Evolutionary conservation across 1,140 invertebrate genomes (phyloP), one percentile per base, ranked within the genome.

Genomic region (Aradophagus sp.): DNA sequence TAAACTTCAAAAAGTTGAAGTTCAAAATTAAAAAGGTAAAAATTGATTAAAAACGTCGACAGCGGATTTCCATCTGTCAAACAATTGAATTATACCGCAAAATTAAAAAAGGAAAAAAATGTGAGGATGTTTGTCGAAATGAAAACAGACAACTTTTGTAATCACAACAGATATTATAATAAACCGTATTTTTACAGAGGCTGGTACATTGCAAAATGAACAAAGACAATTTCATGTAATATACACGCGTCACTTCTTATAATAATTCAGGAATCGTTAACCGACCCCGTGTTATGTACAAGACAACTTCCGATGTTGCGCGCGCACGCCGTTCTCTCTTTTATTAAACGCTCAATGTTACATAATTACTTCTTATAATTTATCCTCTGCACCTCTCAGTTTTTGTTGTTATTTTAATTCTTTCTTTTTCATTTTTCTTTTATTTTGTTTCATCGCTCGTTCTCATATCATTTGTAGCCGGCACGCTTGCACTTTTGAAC

Each of bases 111-210:
- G 4, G 20, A 23, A 23, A 8, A 4, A 23, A 23, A 23, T 23
- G 8, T 4, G 20, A 8, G 4, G 20, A 5, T 23, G 20, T 4
- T 4, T 23, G 4, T 4, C 8, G 8, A 23, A 23, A 5, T 4
- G 20, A 23, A 23, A 23, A 8, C 4, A 4, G 4, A 23, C 4
- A 23, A 23, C 8, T 23, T 23, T 77, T 76, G 61, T 81, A 82
- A 82, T 83, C 79, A 79, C 80, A 83, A 82, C 81, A 82, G 77
- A 83, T 82, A 82, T 79, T 79, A 79, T 83, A 82, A 83, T 83
- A 81, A 82, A 82, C 35, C 71, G 80, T 81, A 83, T 81, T 63
- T 82, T 81, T 80, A 83, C 79, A 83, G 76, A 79, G 78, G 69
- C 79, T 81, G 66, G 77, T 83, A 83, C 80, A 83, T 77, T 82